phyloP scores from a whole-genome alignment of 2,797 vertebrate species.

The Astyanax mexicanus region DNA sequence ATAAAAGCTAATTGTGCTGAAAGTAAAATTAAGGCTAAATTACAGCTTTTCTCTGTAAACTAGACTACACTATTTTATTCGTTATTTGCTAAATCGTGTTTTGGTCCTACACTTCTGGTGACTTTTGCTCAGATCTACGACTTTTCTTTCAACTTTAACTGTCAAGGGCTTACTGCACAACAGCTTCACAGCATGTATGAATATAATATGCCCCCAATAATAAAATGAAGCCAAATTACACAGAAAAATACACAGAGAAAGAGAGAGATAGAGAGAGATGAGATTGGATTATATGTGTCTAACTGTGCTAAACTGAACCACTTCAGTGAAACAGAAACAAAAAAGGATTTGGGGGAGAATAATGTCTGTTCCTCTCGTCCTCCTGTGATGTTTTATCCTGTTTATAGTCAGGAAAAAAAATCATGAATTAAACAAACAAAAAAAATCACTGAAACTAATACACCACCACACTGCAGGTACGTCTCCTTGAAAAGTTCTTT shows the following conservation, averaged over 20 bases:
- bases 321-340: conserved; percentile 48
- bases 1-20: too few species aligned
- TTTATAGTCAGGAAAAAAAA: not conserved
- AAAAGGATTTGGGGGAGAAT: conserved; percentile 36
- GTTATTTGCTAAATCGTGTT: too few species aligned
- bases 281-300: conserved; percentile 18
- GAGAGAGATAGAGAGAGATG: conserved; percentile 22
- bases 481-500: too few species aligned
- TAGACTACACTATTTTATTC: too few species aligned
- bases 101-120: too few species aligned
- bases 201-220: conserved; percentile 36
- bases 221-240: conserved; percentile 8
- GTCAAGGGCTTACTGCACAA: not conserved
- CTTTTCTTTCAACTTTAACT: not conserved
- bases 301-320: conserved; percentile 38
- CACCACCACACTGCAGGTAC: not conserved
- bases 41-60: too few species aligned
- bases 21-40: too few species aligned
- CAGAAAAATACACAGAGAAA: conserved; percentile 4
- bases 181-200: not conserved
- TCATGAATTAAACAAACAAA: too few species aligned
- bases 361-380: conserved; percentile 36
- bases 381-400: not conserved
- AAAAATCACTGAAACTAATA: too few species aligned
- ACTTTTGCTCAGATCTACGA: not conserved